These are phyloP conservation scores for Botia almorhae DNA, from an alignment of 2,797 vertebrate species.

Conservation along the genomic window DNA sequence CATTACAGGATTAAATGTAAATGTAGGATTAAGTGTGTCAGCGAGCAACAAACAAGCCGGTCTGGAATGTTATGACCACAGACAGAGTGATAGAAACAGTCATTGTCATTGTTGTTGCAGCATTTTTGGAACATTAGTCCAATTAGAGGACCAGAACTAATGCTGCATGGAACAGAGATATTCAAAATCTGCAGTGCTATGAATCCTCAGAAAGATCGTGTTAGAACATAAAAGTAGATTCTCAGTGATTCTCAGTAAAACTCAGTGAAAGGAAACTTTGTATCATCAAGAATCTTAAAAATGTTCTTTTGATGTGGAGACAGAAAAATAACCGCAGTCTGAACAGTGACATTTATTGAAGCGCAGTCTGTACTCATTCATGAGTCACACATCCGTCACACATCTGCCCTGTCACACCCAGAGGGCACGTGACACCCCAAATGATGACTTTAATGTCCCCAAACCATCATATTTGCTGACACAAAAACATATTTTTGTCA, in stretches of 20 bases:
- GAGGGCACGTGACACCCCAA: not conserved
- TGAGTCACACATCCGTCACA: not conserved
- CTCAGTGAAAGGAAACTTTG: not conserved
- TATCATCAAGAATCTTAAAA: not conserved
- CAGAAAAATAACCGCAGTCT: not conserved
- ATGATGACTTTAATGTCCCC: not conserved
- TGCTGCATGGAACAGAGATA: no score
- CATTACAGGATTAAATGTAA: not conserved
- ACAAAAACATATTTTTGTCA: not conserved
- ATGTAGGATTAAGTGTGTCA: not conserved
- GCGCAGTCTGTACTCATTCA: not conserved
- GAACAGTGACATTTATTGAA: not conserved
- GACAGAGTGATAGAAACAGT: no score
- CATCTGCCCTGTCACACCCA: not conserved
- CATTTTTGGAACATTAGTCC: not conserved
- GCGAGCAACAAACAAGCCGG: not conserved
- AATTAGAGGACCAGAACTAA: not conserved
- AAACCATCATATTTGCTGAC: not conserved
- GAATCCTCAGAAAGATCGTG: not conserved
- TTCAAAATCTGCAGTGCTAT: not conserved
- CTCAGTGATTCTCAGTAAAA: not conserved
- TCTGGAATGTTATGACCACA: not conserved
- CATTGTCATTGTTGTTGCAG: no score
- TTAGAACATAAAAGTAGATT: not conserved
- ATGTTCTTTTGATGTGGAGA: not conserved